phyloP scores from a whole-genome alignment of 1,140 invertebrate species.

The Cydia amplana region DNA sequence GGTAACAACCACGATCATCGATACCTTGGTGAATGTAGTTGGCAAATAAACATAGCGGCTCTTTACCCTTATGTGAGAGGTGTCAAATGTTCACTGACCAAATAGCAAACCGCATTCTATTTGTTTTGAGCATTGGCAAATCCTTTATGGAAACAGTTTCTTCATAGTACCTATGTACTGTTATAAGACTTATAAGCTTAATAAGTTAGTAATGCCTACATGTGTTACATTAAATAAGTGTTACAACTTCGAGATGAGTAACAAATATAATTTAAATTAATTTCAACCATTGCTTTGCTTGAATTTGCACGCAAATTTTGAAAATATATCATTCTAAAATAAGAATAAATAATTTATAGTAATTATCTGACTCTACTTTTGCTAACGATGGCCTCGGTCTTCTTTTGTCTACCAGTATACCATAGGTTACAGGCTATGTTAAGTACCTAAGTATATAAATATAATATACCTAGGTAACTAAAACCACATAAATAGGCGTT shows the following conservation, averaged over 20 bases:
- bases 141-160: not conserved
- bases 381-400: no score
- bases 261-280: not conserved
- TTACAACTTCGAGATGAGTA: not conserved
- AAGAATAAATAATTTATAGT: no score
- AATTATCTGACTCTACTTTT: no score
- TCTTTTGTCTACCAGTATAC: no score
- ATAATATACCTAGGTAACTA: no score
- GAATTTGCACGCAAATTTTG: no score
- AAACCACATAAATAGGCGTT: no score
- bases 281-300: no score
- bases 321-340: no score
- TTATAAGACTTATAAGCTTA: not conserved
- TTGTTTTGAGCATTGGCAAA: conserved; percentile 13
- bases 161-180: not conserved
- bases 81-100: conserved; percentile 18
- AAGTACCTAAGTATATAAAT: no score
- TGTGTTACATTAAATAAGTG: no score
- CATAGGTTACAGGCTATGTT: no score
- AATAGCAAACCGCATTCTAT: conserved; percentile 22
- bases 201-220: not conserved
- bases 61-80: conserved; percentile 22
- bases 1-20: not conserved
- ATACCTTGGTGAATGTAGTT: not conserved
- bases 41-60: not conserved